Percentiles rank a stretch among this genome's conserved stretches.
Evolutionary conservation across 2,888 invertebrate species (phyloP).

Genomic region (Tetranychus truncatus): DNA sequence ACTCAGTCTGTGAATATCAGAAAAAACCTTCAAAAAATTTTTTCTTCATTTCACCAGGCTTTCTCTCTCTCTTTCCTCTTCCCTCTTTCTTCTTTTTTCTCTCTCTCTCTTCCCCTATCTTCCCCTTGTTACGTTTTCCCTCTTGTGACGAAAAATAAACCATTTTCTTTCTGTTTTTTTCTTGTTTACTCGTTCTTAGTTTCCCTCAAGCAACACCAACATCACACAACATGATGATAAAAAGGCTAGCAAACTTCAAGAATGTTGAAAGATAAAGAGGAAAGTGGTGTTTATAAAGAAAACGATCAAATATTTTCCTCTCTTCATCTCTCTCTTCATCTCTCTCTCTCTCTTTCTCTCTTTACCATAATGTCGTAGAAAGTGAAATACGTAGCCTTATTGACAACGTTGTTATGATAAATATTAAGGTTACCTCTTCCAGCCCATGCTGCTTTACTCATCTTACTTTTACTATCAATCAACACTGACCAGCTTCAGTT

Average conservation of each 20-base stretch:
- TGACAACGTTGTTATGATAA: no score
- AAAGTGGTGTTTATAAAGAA: neutral
- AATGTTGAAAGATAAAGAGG: neutral
- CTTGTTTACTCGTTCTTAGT: neutral
- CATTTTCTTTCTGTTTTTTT: neutral
- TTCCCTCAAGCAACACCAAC: neutral
- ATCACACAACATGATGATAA: neutral
- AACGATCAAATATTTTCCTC: neutral
- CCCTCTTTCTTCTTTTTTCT: neutral
- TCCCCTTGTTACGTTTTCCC: neutral
- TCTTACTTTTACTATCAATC: no score
- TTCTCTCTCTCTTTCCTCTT: neutral
- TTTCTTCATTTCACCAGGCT: neutral
- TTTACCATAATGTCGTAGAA: neutral
- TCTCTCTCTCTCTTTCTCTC: slow-evolving; percentile 9
- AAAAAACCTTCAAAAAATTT: neutral
- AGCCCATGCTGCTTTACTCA: no score
- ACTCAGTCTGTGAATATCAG: neutral
- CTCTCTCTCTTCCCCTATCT: neutral
- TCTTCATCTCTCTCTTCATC: slow-evolving; percentile 9
- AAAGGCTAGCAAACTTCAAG: neutral
- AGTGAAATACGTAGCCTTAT: neutral
- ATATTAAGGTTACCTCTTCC: no score
- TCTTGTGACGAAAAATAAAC: no score
- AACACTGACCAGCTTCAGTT: no score